Conservation (phyloP, 2,113 vertebrate genomes). For the Hippocampus barbouri region DNA sequence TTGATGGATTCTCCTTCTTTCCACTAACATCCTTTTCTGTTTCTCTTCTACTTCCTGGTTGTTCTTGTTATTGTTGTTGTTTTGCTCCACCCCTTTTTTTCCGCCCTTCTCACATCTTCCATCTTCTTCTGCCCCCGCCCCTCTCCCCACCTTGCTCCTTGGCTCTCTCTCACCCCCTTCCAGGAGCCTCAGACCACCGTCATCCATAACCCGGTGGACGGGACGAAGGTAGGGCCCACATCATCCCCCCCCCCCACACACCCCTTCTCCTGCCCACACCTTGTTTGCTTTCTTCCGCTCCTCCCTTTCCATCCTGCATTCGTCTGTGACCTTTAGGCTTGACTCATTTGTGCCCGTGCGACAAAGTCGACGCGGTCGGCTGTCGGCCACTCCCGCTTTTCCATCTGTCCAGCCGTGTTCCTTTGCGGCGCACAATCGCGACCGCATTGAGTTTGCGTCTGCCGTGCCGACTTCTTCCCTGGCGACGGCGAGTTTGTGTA, state of each 20-base stretch:
- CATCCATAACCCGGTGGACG: conserved; percentile 74
- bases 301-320: conserved; percentile 15
- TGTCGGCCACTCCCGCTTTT: neutral
- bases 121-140: conserved; percentile 17
- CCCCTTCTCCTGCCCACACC: conserved; percentile 18
- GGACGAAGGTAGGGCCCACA: conserved; percentile 63
- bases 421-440: neutral
- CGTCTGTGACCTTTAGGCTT: neutral
- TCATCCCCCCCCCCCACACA: conserved; percentile 5
- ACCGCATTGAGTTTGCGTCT: neutral
- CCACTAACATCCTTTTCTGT: conserved; percentile 40
- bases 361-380: neutral
- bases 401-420: neutral
- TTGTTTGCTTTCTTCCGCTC: conserved; percentile 21
- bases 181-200: conserved; percentile 75
- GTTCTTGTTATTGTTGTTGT: conserved; percentile 9
- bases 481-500: neutral
- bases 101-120: conserved; percentile 17
- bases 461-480: neutral
- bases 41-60: conserved; percentile 22
- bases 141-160: neutral
- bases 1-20: conserved; percentile 39
- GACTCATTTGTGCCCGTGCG: neutral
- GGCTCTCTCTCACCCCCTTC: conserved; percentile 23
- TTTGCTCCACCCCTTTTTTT: conserved; percentile 20